Conservation (phyloP, 2,113 vertebrate species). For the Salvelinus sp. region DNA sequence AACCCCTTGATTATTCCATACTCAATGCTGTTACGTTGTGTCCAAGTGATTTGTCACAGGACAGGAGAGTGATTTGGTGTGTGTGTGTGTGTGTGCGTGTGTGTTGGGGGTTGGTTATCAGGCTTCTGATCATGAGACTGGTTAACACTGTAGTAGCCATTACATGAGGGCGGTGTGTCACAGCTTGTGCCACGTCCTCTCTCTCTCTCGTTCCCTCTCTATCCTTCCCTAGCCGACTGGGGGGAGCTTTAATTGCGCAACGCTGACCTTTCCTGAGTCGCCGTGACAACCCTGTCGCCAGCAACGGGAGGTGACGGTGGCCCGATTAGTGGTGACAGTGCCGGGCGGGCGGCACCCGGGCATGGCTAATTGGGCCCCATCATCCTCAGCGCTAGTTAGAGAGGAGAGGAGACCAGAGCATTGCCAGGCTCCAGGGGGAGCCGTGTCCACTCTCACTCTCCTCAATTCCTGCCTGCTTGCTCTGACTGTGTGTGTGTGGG, state of each 20-base stretch:
- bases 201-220: not conserved
- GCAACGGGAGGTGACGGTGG: constrained; percentile 62
- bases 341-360: constrained; percentile 49
- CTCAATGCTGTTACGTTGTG: not conserved
- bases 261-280: constrained; percentile 70
- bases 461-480: not conserved
- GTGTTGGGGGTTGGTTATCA: not conserved
- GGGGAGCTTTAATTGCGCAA: constrained; percentile 70
- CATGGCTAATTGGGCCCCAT: constrained; percentile 72
- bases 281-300: constrained; percentile 69
- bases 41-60: not conserved
- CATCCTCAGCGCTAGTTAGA: constrained; percentile 48
- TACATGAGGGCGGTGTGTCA: constrained; percentile 28
- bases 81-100: not conserved
- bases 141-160: constrained; percentile 51
- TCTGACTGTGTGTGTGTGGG: constrained; percentile 14
- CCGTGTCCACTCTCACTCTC: constrained; percentile 10
- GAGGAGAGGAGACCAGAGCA: constrained; percentile 51
- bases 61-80: not conserved
- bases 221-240: not conserved
- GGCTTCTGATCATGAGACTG: constrained; percentile 59
- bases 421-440: not conserved
- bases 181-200: not conserved
- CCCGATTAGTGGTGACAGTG: constrained; percentile 75
- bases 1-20: not conserved